Evolutionary conservation across 2,113 vertebrate species (phyloP).

Genomic region (Hypocryptadius cinnamomeus): DNA sequence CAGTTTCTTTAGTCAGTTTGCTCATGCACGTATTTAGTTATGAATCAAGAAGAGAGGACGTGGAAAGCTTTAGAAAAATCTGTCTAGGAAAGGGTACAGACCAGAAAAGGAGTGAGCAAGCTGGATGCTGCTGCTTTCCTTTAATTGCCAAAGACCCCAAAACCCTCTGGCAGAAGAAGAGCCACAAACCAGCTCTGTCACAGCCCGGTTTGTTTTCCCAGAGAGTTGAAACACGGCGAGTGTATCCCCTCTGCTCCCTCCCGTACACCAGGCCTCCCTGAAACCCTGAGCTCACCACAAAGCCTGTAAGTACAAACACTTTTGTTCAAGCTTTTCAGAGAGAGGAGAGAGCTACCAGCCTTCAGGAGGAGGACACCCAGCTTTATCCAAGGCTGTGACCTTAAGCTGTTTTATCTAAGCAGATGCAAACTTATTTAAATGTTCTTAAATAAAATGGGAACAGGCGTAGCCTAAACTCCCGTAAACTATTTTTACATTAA

Average conservation of each 20-base stretch:
- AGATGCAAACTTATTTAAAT: neutral
- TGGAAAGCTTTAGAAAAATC: neutral
- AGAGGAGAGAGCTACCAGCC: neutral
- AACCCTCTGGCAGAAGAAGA: neutral
- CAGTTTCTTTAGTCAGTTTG: neutral
- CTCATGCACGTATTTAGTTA: neutral
- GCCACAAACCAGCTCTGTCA: neutral
- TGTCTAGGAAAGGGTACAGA: neutral
- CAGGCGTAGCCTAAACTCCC: neutral
- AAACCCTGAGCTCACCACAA: neutral
- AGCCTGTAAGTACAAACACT: neutral
- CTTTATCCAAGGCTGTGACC: neutral
- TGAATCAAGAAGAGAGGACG: neutral
- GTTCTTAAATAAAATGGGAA: neutral
- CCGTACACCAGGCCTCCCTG: fast-evolving
- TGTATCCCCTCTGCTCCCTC: neutral
- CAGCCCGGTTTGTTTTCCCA: neutral
- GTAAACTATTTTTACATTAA: neutral
- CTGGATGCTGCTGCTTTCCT: neutral
- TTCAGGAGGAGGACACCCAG: neutral
- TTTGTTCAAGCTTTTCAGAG: neutral
- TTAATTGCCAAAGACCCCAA: neutral
- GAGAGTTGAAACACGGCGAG: neutral
- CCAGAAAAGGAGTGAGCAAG: neutral
- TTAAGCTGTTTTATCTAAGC: neutral